Conservation (phyloP, 2,797 vertebrate species). For the Rousettus madagascariensis region DNA sequence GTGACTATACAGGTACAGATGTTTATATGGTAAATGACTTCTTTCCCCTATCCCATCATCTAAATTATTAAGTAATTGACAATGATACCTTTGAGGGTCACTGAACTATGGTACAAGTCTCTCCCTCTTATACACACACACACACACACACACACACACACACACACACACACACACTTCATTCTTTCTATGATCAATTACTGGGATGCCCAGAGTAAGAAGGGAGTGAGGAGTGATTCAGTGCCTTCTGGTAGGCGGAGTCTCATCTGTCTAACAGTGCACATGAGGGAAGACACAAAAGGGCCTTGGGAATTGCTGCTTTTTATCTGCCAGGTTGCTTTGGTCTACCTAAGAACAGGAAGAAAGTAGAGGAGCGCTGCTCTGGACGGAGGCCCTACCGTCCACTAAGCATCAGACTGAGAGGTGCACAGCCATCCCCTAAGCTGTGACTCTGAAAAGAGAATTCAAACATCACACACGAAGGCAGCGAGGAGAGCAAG, state of each 20-base stretch:
- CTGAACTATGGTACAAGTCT: not conserved
- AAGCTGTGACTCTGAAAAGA: not conserved
- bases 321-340: not conserved
- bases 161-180: not conserved
- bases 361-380: not conserved
- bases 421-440: not conserved
- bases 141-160: not conserved
- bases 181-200: not conserved
- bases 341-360: not conserved
- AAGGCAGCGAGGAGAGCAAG: not conserved
- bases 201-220: not conserved
- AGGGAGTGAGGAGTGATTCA: not conserved
- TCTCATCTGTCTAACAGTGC: not conserved
- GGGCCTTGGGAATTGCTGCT: not conserved
- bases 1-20: not conserved
- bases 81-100: not conserved
- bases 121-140: not conserved
- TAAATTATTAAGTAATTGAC: not conserved
- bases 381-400: not conserved
- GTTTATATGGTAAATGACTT: not conserved
- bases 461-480: not conserved
- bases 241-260: not conserved
- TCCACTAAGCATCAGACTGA: too few relatives aligned
- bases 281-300: not conserved
- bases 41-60: not conserved